Percentiles rank a stretch among this genome's conserved stretches.
phyloP scores from a whole-genome alignment of 2,797 vertebrate genomes.

The Vireo griseus region DNA sequence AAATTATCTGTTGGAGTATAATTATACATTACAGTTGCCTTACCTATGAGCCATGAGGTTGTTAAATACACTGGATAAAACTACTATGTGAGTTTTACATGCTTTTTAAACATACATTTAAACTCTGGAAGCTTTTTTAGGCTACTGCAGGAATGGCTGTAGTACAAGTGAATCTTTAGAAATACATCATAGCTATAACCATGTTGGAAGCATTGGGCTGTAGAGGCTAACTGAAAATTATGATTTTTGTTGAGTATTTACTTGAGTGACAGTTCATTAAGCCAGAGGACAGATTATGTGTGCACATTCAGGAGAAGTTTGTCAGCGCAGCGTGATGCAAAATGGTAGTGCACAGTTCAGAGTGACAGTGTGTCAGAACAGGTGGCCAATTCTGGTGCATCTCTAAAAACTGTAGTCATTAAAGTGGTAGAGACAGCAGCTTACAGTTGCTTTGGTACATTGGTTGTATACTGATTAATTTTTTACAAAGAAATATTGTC shows the following conservation, averaged over 20 bases:
- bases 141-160: not conserved
- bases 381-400: not conserved
- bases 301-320: not conserved
- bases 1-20: not conserved
- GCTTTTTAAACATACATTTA: not conserved
- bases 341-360: not conserved
- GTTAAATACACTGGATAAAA: not conserved
- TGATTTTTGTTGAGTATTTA: not conserved
- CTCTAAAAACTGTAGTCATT: not conserved
- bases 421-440: not conserved
- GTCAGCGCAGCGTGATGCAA: not conserved
- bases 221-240: not conserved
- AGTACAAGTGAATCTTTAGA: not conserved
- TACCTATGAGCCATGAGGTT: not conserved
- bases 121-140: not conserved
- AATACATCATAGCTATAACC: accelerated
- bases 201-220: not conserved
- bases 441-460: not conserved
- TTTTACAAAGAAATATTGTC: not conserved
- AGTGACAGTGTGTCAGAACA: not conserved
- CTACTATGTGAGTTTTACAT: not conserved
- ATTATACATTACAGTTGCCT: not conserved
- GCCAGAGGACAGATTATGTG: not conserved
- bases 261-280: not conserved
- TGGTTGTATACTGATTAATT: not conserved